Evolutionary conservation across 2,888 invertebrate species (phyloP), one percentile per base, ranked within the genome.

Genomic region (Microctonus aethiopoides): DNA sequence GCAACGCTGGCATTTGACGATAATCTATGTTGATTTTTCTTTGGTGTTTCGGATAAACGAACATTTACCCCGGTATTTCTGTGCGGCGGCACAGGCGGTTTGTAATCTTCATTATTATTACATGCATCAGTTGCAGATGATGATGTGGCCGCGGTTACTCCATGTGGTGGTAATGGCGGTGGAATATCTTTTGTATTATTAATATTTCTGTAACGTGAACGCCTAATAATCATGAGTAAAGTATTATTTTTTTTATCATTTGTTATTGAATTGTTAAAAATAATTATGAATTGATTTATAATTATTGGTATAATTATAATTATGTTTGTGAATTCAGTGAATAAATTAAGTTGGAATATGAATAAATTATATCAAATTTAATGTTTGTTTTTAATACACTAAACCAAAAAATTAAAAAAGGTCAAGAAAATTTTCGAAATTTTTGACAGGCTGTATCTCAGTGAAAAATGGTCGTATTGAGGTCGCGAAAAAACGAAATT

Each of bases 71-170:
- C 90, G 41, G 93, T 90, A 87, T 93, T 94, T 77, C 95, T 89
- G 83, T 95, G 95, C 34, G 95, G 96, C 24, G 95, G 95, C 68
- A 95, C 94, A n/a, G 95, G 95, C 4, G 95, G 95, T 77, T 93
- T 91, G 87, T 95, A 95, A 81, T 88, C 85, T 70, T 82, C 84
- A 73, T 79, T 80, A 71, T 80, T 82, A 65, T 75, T 82, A 63
- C 51, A 67, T 56, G 67, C 72, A 16, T 77, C 75, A 20, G 79
- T 74, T 11, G 80, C 81, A 66, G 84, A 82, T 22, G 73, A 67
- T 11, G 76, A 63, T 1, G 66, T 52, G 85, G 79, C 0, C 85
- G 83, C 46, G 0, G 20, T 20, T 32, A 51, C 32, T 16, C 62
- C 62, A 76, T 89, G 90, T 2, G 89, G 90, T 66, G 89, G 89